Evolutionary conservation across 2,113 vertebrate genomes (phyloP), one percentile per base, ranked within the genome.

Genomic region (Erythrocebus patas): DNA sequence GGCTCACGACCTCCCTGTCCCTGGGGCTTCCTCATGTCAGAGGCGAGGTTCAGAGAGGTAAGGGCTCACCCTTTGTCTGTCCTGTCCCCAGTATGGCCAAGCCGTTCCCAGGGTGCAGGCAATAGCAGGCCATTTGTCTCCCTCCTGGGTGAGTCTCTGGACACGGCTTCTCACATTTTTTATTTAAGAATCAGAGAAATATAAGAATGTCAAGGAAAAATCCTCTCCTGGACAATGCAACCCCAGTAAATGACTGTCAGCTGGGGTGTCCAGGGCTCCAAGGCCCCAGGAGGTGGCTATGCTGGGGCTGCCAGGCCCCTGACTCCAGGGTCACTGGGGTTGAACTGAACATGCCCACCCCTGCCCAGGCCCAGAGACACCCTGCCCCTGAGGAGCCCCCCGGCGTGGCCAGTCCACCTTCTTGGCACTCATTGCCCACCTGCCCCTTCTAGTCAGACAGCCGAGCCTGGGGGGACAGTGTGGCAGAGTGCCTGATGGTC

Each of bases 161-260:
- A 70, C 40, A 89, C 9, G 0, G 2, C 9, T 52, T 55, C 22
- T 83, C 84, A 93, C 55, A 35, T 50, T 78, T 92, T 85, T 57
- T 57, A 75, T 95, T 93, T 93, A 95, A 96, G 68, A 85, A 93
- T 83, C 89, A 82, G 57, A 88, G 40, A 83, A 89, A 93, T 83
- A 93, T 83, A 92, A 93, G 70, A 64, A 66, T 82, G 78, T 85
- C 81, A 95, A 89, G 73, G 81, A 40, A 95, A 95, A 91, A 61
- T 43, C n/a, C 70, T 92, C 35, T 23, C 40, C 10, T 13, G 23
- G 38, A 50, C 25, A 43, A 14, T 18, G 17, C 14, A 45, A 68
- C 38, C 32, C 5, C n/a, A 73, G 95, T 40, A 38, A 75, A 95
- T 81, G 43, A 48, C 55, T 6, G 13, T 43, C 59, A 43, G 59